Base-by-base conservation (phyloP, 2,888 invertebrate species). In the Pseudolycoriella hygida region DNA sequence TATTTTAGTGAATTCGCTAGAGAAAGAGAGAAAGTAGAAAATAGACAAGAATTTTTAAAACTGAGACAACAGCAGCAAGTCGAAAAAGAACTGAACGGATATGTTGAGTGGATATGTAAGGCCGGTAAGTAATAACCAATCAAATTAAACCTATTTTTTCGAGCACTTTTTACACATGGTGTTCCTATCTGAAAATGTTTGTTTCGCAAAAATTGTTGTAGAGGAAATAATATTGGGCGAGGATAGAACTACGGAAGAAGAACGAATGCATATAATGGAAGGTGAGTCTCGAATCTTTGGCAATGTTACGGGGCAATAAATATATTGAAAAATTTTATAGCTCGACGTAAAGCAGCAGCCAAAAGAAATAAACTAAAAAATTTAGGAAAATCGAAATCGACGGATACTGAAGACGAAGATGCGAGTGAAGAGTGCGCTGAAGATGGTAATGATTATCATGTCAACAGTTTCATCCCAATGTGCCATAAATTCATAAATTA, bases 21-120 rank as follows among this genome's bases (percentile, higher is more conserved):
- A 83, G 97, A 97, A 79, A 88, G 97, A 83, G 96, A 97, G 74
- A 87, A 96, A 75, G 97, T 97, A 77, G 97, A 97, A 80, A 97
- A 96, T 77, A 84, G 96, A 70, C 90, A 97, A 79, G 90, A 90
- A 71, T 97, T 96, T 78, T 81, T 96, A 72, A 97, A 96, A 73
- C 77, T 96, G 73, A 82, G 96, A 71, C 81, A 94, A 72, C 90
- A 93, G 69, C 93, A 94, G 68, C 93, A 94, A 71, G 78, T 96
- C 68, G 96, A 97, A 72, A 79, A 88, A 69, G 96, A 97, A 73
- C 79, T 97, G 66, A 93, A 93, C 71, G 96, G 96, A 66, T 98
- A 98, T 71, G 87, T 99, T 69, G 97, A 98, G 73, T 98, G 98
- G 98, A 98, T 99, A 67, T 93, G 96, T 74, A 96, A 93, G 83